Base-by-base conservation (phyloP, 2,888 invertebrate species). In the Ichneumoninae sp. region DNA sequence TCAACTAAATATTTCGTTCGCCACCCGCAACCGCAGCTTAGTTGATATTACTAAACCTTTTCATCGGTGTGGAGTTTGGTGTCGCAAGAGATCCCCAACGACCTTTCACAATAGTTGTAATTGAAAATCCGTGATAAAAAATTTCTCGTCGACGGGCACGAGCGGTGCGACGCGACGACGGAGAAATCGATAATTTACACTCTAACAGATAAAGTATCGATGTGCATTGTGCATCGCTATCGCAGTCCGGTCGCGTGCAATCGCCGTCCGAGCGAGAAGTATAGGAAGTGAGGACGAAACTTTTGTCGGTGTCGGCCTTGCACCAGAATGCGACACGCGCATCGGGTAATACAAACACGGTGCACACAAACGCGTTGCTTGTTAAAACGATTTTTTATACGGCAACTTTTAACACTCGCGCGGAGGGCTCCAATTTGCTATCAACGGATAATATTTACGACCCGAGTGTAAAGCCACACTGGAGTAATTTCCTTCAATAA, bases 241-340 rank as follows among this genome's bases (percentile, higher is more conserved):
- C 22, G 57, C 57, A 26, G 10, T 57, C 19, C 19, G 8, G 30
- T 19, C 13, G 8, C 52, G 52, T 30, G 54, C 30, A 71, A 33
- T 71, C 30, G 52, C 16, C 19, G 52, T 52, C 1, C 30, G 52
- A 70, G 54, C 52, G 52, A n/a, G 52, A 71, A 52, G 30, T 22
- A n/a, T 40, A 50, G 19, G 36, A 52, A 33, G 6, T 40, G 22
- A 60, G 44, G 54, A 52, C 26, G 33, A 80, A 80, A 80, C 69
- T 60, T 40, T 75, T 50, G 68, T 69, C 60, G 60, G 47, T 47
- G 57, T 33, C 44, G 72, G 44, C 72, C 72, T 72, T 57, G 72
- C n/a, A 57, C 57, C 44, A 40, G 3, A 62, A 62, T 44, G 74
- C 74, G 62, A 74, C 62, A 74, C 62, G 60, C 74, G 30, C 62